Evolutionary conservation across 2,888 invertebrate genomes (phyloP), one percentile per base, ranked within the genome.

Genomic region (Diploptera punctata): DNA sequence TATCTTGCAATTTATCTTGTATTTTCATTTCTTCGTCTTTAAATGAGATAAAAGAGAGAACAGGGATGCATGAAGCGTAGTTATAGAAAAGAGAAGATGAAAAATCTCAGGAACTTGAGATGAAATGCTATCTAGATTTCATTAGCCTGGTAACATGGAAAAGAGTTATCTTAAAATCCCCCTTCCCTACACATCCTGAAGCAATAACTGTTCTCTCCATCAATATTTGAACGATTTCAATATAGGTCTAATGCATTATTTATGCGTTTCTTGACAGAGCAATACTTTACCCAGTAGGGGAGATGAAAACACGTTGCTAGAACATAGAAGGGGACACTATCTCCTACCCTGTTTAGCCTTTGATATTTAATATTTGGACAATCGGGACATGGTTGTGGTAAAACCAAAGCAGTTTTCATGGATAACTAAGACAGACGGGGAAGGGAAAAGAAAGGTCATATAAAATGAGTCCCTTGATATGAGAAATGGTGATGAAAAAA

Each of bases 161-260:
- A n/a, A n/a, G n/a, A n/a, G n/a, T n/a, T n/a, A n/a, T n/a, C n/a
- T n/a, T n/a, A n/a, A n/a, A n/a, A n/a, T n/a, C n/a, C n/a, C n/a
- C n/a, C n/a, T n/a, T n/a, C n/a, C n/a, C n/a, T n/a, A n/a, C n/a
- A n/a, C n/a, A n/a, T n/a, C n/a, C n/a, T n/a, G n/a, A n/a, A n/a
- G n/a, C n/a, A n/a, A n/a, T n/a, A n/a, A n/a, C n/a, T n/a, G n/a
- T n/a, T n/a, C n/a, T 52, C 24, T 52, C 0, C 52, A 52, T 52
- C 52, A 52, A 52, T 52, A 52, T 52, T 52, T 52, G 52, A 49
- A 18, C 5, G 18, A 52, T 52, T 52, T 13, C 52, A 52, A 52
- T 52, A 52, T 19, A 52, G 24, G 52, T 24, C 21, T 52, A 24
- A 24, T 52, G 52, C 52, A 52, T 52, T 52, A 52, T 52, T 52